Percentiles rank a stretch among this genome's conserved stretches.
Evolutionary conservation across 2,113 vertebrate genomes (phyloP).

Genomic region (Tylochromis polylepis): DNA sequence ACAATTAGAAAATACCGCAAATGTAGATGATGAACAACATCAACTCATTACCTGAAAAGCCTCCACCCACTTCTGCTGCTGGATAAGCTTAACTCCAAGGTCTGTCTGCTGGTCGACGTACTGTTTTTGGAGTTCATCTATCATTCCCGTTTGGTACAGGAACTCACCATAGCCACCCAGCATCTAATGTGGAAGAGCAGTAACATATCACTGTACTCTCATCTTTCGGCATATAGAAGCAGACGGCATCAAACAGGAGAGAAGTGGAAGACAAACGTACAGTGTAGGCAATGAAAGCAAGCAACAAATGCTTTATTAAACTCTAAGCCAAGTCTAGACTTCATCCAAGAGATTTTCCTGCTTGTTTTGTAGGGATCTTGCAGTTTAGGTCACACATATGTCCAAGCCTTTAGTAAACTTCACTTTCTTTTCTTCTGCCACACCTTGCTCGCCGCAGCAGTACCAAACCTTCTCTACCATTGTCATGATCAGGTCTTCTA

Average conservation of each 20-base stretch:
- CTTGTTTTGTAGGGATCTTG: not conserved
- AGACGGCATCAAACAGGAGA: not conserved
- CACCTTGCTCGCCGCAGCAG: not conserved
- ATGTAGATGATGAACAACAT: not conserved
- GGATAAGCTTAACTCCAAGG: constrained; percentile 67
- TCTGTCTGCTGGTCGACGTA: constrained; percentile 71
- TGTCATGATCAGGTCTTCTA: not conserved
- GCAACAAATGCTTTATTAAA: not conserved
- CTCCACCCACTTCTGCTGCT: constrained; percentile 73
- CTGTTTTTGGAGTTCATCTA: constrained; percentile 68
- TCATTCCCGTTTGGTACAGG: constrained; percentile 67
- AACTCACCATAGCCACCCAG: constrained; percentile 74
- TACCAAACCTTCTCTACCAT: not conserved
- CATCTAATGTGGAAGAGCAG: constrained; percentile 58
- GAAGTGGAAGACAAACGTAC: not conserved
- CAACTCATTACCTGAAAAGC: constrained; percentile 73
- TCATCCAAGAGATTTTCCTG: not conserved
- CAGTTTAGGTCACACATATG: not conserved
- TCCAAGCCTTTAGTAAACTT: not conserved
- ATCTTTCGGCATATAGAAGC: not conserved
- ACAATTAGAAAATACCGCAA: not conserved
- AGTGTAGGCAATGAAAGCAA: not conserved
- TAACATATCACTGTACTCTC: not conserved
- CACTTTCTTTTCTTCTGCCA: not conserved
- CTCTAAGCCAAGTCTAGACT: not conserved